Percentiles rank a stretch among this genome's conserved stretches.
Evolutionary conservation across 2,797 vertebrate species (phyloP).

Genomic region (Lateolabrax maculatus): DNA sequence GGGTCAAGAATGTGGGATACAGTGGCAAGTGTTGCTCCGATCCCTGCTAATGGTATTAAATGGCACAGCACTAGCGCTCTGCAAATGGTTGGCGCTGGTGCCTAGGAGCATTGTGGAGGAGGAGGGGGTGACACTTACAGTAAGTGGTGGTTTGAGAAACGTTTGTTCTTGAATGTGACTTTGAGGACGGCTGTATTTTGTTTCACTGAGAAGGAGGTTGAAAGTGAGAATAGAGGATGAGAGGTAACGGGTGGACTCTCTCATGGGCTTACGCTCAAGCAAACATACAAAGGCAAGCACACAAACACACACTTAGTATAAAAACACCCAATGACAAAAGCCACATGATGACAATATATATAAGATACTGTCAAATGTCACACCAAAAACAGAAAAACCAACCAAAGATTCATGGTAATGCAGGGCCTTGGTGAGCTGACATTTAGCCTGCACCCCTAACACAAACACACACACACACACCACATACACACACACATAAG

Average conservation of each 20-base stretch:
- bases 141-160: slow-evolving; percentile 59
- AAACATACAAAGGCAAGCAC: neutral
- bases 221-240: slow-evolving; percentile 34
- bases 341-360: slow-evolving; percentile 23
- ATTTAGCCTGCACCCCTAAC: slow-evolving; percentile 58
- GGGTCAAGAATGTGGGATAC: slow-evolving; percentile 62
- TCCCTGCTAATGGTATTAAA: slow-evolving; percentile 54
- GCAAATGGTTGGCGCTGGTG: slow-evolving; percentile 34
- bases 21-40: slow-evolving; percentile 50
- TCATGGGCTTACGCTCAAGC: neutral
- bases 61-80: slow-evolving; percentile 41
- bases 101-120: slow-evolving; percentile 31
- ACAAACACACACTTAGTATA: slow-evolving; percentile 4
- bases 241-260: slow-evolving; percentile 15
- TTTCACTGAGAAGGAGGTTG: slow-evolving; percentile 42
- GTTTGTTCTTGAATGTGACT: slow-evolving; percentile 67
- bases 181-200: slow-evolving; percentile 59
- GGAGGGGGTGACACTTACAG: slow-evolving; percentile 31
- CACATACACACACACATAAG: slow-evolving; percentile 35
- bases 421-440: slow-evolving; percentile 60
- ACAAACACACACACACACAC: slow-evolving; percentile 19
- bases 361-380: slow-evolving; percentile 29
- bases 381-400: slow-evolving; percentile 30
- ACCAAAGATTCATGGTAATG: slow-evolving; percentile 33
- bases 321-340: slow-evolving; percentile 8